phyloP scores from a whole-genome alignment of 1,140 invertebrate genomes.

The Grapholita molesta region DNA sequence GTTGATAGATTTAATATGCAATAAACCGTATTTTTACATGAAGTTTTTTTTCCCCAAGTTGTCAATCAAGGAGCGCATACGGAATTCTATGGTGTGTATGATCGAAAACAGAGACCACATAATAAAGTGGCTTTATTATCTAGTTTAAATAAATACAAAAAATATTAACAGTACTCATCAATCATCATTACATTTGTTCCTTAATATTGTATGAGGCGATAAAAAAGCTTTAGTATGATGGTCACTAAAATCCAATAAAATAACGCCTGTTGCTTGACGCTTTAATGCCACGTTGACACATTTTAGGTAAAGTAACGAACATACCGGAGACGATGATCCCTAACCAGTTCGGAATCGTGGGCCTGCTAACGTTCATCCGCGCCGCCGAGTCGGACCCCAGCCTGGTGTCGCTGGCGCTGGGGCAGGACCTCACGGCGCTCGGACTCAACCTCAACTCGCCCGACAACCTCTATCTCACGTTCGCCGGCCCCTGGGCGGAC shows the following conservation, averaged over 20 bases:
- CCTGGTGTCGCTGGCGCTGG: constrained; percentile 95
- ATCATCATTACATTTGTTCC: too few relatives aligned
- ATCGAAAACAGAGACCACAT: constrained; percentile 29
- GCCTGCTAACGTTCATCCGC: constrained; percentile 97
- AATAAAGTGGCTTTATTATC: constrained; percentile 29
- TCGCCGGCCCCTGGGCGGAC: constrained; percentile 99
- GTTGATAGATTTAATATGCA: constrained; percentile 5
- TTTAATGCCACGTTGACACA: constrained; percentile 24
- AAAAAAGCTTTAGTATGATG: constrained; percentile 25
- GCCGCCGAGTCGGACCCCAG: constrained; percentile 98
- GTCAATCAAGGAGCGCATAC: constrained; percentile 65
- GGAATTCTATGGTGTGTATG: constrained; percentile 66
- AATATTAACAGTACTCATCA: too few relatives aligned
- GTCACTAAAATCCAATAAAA: constrained; percentile 19
- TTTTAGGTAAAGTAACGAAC: constrained; percentile 94
- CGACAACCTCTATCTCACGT: constrained; percentile 97
- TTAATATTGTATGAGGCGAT: neutral
- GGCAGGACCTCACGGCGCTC: constrained; percentile 97
- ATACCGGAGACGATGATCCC: constrained; percentile 99
- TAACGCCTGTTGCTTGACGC: neutral
- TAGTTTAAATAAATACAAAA: constrained; percentile 7
- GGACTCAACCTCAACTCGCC: constrained; percentile 98
- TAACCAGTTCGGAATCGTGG: constrained; percentile 99
- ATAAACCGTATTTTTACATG: constrained; percentile 35
- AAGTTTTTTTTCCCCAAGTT: constrained; percentile 63